A percentile compares a stretch with the other conserved stretches of the same genome.
Evolutionary conservation across 2,113 vertebrate species (phyloP).

Genomic region (Notothenia rossii): DNA sequence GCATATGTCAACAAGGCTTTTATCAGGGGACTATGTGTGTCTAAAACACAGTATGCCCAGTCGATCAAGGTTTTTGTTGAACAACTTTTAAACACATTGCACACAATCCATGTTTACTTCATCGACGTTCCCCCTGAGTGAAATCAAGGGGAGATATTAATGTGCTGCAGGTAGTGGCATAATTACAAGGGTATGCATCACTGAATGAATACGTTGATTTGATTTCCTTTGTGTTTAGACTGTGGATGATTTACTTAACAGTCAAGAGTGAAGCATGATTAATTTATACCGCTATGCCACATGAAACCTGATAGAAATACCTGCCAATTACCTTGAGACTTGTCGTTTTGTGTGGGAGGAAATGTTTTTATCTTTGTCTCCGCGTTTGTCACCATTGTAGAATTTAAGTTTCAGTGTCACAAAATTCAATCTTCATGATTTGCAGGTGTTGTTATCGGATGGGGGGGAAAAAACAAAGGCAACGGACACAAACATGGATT

Average conservation of each 20-base stretch:
- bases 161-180: constrained; percentile 49
- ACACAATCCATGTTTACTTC: not conserved
- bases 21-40: not conserved
- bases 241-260: constrained; percentile 63
- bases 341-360: not conserved
- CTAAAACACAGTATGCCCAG: not conserved
- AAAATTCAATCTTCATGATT: constrained; percentile 58
- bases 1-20: constrained; percentile 11
- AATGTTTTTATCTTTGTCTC: constrained; percentile 11
- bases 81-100: not conserved
- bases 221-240: constrained; percentile 69
- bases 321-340: not conserved
- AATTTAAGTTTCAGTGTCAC: constrained; percentile 28
- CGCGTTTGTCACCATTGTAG: not conserved
- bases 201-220: constrained; percentile 55
- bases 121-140: constrained; percentile 18
- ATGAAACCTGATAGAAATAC: constrained; percentile 29
- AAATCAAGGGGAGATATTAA: constrained; percentile 40
- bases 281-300: constrained; percentile 16
- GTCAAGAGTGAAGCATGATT: constrained; percentile 28
- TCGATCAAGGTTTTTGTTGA: constrained; percentile 3
- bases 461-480: not conserved
- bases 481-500: constrained; percentile 67
- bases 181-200: constrained; percentile 53
- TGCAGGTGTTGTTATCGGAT: constrained; percentile 39